Conservation (phyloP, 1,140 invertebrate genomes). For the Drosophila simulans region DNA sequence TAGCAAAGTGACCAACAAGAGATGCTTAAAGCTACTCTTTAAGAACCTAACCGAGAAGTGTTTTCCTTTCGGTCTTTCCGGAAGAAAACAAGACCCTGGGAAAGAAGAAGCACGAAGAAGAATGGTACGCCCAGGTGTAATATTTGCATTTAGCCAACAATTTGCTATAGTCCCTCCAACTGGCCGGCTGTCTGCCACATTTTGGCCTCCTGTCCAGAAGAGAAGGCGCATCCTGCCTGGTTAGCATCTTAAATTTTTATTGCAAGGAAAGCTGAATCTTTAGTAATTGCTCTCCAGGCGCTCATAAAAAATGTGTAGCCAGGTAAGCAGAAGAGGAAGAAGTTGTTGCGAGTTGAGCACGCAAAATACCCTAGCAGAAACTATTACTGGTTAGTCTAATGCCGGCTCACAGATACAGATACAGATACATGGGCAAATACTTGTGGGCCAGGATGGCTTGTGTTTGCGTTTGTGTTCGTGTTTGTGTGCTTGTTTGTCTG, state of each 20-base stretch:
- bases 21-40: slow-evolving; percentile 39
- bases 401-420: slow-evolving; percentile 20
- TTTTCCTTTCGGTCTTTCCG: not conserved
- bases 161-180: slow-evolving; percentile 47
- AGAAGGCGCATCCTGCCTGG: slow-evolving; percentile 17
- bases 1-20: slow-evolving; percentile 26
- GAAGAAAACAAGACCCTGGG: slow-evolving; percentile 5
- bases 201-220: slow-evolving; percentile 2
- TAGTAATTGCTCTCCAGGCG: slow-evolving; percentile 77
- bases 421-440: slow-evolving; percentile 26
- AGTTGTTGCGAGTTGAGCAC: slow-evolving; percentile 49
- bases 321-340: slow-evolving; percentile 78
- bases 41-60: slow-evolving; percentile 23
- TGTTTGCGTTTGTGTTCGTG: slow-evolving; percentile 3
- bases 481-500: slow-evolving; percentile 2
- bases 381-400: slow-evolving; percentile 62
- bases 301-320: slow-evolving; percentile 80
- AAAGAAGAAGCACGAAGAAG: slow-evolving; percentile 24
- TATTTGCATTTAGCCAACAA: slow-evolving; percentile 78
- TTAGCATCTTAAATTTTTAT: slow-evolving; percentile 78
- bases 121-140: slow-evolving; percentile 69
- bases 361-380: slow-evolving; percentile 53
- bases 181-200: slow-evolving; percentile 14
- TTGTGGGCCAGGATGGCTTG: slow-evolving; percentile 26
- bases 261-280: slow-evolving; percentile 74